A percentile compares a stretch with the other conserved stretches of the same genome.
Evolutionary conservation across 2,113 vertebrate genomes (phyloP).

Genomic region (Psittacula cyanocephala): DNA sequence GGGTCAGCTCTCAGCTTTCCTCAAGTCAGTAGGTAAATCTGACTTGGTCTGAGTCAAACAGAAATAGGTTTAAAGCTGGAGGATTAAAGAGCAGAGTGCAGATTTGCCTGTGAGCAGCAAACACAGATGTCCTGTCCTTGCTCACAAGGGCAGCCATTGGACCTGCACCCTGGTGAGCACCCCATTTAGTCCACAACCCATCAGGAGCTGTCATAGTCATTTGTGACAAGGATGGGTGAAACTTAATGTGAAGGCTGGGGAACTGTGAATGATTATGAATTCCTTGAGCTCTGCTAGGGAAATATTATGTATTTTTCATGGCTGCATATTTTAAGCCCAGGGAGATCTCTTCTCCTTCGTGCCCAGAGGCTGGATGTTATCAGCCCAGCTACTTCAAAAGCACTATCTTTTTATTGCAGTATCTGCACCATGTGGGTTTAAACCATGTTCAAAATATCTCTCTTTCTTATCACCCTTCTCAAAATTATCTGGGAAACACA

Average conservation of each 20-base stretch:
- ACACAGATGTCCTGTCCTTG: not conserved
- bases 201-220: not conserved
- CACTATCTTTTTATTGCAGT: not conserved
- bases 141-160: rapidly evolving
- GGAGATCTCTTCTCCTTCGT: not conserved
- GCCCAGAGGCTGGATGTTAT: not conserved
- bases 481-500: not conserved
- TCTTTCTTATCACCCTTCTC: not conserved
- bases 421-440: not conserved
- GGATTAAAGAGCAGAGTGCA: not conserved
- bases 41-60: not conserved
- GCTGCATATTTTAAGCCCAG: not conserved
- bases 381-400: not conserved
- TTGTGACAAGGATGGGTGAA: not conserved
- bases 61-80: not conserved
- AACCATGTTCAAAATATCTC: not conserved
- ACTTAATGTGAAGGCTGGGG: not conserved
- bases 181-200: no score
- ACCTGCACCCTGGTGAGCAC: rapidly evolving
- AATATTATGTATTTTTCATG: not conserved
- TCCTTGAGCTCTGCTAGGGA: not conserved
- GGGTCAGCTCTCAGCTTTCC: not conserved
- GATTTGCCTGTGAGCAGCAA: not conserved
- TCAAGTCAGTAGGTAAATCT: not conserved
- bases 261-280: not conserved